Conservation (phyloP, 2,113 vertebrate genomes). For the Pachypanchax playfairii region DNA sequence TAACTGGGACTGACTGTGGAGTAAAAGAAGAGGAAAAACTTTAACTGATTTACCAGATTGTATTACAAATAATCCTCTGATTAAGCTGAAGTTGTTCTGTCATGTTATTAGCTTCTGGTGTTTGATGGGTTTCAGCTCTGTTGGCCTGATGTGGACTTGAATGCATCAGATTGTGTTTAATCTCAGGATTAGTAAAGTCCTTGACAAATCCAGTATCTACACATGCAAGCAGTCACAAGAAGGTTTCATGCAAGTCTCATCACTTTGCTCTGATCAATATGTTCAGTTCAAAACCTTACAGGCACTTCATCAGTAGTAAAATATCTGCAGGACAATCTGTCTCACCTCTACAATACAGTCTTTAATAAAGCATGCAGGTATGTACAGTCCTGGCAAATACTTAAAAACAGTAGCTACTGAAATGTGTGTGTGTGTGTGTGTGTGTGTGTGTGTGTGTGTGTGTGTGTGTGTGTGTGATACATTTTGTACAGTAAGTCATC, state of each 20-base stretch:
- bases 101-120: too few species aligned
- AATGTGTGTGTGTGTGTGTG: too few species aligned
- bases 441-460: too few species aligned
- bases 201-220: conserved; percentile 33
- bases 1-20: too few species aligned
- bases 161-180: not conserved
- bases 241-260: conserved; percentile 65
- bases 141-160: not conserved
- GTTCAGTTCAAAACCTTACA: conserved; percentile 53
- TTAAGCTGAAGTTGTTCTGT: too few species aligned
- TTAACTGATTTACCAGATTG: too few species aligned
- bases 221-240: conserved; percentile 44
- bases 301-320: conserved; percentile 67
- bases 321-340: conserved; percentile 43
- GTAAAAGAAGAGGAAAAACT: too few species aligned
- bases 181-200: conserved; percentile 46
- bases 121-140: not conserved
- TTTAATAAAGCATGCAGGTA: too few species aligned
- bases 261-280: conserved; percentile 16
- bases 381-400: too few species aligned
- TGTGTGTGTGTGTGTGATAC: conserved; percentile 56
- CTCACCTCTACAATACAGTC: conserved; percentile 34
- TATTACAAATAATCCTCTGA: too few species aligned
- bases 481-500: conserved; percentile 62
- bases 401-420: conserved; percentile 33